These are phyloP conservation scores for Notodonta dromedarius DNA, from an alignment of 2,888 invertebrate species.

Conservation along the genomic window DNA sequence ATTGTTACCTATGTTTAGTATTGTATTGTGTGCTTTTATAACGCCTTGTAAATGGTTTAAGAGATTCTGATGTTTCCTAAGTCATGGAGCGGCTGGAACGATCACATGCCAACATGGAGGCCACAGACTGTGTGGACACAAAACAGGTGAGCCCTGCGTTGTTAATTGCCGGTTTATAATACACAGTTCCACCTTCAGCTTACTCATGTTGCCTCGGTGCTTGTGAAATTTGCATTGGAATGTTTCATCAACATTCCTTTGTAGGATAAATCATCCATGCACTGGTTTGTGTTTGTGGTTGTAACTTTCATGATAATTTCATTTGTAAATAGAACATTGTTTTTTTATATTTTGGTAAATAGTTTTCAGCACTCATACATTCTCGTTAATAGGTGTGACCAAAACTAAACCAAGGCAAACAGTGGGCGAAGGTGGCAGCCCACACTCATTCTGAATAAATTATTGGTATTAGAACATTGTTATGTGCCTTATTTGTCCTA, in stretches of 20 bases:
- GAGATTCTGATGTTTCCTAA: constrained; percentile 80
- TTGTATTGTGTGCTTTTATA: constrained; percentile 67
- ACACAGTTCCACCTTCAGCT: constrained; percentile 56
- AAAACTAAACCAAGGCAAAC: constrained; percentile 70
- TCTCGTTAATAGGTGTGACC: constrained; percentile 8
- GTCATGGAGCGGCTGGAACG: constrained; percentile 79
- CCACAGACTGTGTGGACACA: constrained; percentile 85
- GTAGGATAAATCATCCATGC: constrained; percentile 22
- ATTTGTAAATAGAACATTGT: constrained; percentile 5
- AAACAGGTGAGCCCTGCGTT: constrained; percentile 84
- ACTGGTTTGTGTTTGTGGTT: constrained; percentile 25
- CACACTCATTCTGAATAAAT: constrained; percentile 79
- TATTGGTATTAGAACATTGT: constrained; percentile 77
- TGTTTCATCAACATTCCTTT: constrained; percentile 28
- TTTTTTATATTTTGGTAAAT: background rate
- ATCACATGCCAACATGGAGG: constrained; percentile 85
- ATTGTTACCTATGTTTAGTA: constrained; percentile 75
- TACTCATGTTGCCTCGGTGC: constrained; percentile 50
- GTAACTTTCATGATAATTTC: constrained; percentile 9
- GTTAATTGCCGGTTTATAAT: constrained; percentile 74
- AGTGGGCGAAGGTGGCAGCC: constrained; percentile 77
- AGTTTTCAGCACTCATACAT: background rate
- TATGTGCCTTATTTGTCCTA: constrained; percentile 69
- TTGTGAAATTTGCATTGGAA: constrained; percentile 46
- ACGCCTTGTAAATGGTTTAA: constrained; percentile 68